Evolutionary conservation across 1,140 invertebrate species (phyloP).

Genomic region (Trachelipus rathkii): DNA sequence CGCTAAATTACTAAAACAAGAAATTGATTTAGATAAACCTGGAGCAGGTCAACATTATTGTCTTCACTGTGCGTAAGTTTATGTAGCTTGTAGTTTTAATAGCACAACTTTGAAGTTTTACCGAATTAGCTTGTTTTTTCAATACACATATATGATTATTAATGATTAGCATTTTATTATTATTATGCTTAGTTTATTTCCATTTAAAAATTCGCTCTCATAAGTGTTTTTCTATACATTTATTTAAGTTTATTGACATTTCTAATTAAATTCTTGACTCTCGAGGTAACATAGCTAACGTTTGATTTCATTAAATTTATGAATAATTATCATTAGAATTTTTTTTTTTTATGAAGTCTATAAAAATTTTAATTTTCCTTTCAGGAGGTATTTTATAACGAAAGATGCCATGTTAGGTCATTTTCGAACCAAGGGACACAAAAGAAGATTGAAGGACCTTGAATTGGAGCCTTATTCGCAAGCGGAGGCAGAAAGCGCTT

Average conservation of each 20-base stretch:
- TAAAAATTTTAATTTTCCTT: slow-evolving; percentile 48
- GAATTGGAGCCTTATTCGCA: slow-evolving; percentile 84
- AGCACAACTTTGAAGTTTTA: neutral
- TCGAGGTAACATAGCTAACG: too few species aligned
- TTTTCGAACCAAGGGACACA: slow-evolving; percentile 85
- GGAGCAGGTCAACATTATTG: slow-evolving; percentile 89
- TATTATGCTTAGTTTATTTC: too few species aligned
- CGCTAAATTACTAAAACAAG: slow-evolving; percentile 73
- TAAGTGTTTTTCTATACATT: too few species aligned
- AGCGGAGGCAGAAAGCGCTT: slow-evolving; percentile 85
- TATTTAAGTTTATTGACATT: too few species aligned
- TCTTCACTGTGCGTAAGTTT: slow-evolving; percentile 80
- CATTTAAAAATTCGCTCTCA: too few species aligned
- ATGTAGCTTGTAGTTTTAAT: slow-evolving; percentile 23
- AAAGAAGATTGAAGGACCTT: slow-evolving; percentile 83
- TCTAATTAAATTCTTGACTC: too few species aligned
- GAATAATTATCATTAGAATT: too few species aligned
- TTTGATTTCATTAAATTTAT: too few species aligned
- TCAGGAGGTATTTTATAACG: slow-evolving; percentile 79
- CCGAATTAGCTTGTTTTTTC: too few species aligned
- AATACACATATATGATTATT: too few species aligned
- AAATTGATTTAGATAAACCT: slow-evolving; percentile 80
- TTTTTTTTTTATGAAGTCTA: too few species aligned
- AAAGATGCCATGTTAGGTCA: slow-evolving; percentile 72
- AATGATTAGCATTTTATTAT: too few species aligned